These are phyloP conservation scores for Falco columbarius DNA, from an alignment of 2,797 vertebrate genomes.

Conservation along the genomic window DNA sequence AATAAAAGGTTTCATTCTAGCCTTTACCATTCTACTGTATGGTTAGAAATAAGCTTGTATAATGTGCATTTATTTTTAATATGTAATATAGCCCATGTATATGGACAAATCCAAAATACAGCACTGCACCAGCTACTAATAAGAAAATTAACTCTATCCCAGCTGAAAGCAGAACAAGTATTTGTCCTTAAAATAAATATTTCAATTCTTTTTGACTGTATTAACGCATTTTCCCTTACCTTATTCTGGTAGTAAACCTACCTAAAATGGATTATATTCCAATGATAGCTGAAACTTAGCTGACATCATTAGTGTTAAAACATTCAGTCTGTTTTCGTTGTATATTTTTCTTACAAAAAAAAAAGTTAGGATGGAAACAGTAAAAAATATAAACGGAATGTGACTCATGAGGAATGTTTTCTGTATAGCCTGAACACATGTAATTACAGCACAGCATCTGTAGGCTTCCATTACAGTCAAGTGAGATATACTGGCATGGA, in stretches of 20 bases:
- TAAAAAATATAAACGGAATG: not conserved
- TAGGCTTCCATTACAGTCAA: constrained; percentile 37
- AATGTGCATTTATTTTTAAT: not conserved
- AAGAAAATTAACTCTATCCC: too few relatives aligned
- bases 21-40: not conserved
- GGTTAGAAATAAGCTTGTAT: not conserved
- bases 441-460: not conserved
- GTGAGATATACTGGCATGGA: not conserved
- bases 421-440: not conserved
- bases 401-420: not conserved
- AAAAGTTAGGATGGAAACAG: not conserved
- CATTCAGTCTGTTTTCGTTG: not conserved
- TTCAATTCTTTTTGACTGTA: not conserved
- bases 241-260: not conserved
- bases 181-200: not conserved
- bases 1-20: not conserved
- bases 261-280: not conserved
- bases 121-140: too few relatives aligned
- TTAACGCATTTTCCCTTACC: not conserved
- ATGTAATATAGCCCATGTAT: not conserved
- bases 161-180: not conserved
- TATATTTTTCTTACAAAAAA: not conserved
- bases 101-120: too few relatives aligned
- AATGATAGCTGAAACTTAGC: not conserved
- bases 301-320: not conserved